Evolutionary conservation across 2,888 invertebrate genomes (phyloP), one percentile per base, ranked within the genome.

Genomic region (Cyclophora punctaria): DNA sequence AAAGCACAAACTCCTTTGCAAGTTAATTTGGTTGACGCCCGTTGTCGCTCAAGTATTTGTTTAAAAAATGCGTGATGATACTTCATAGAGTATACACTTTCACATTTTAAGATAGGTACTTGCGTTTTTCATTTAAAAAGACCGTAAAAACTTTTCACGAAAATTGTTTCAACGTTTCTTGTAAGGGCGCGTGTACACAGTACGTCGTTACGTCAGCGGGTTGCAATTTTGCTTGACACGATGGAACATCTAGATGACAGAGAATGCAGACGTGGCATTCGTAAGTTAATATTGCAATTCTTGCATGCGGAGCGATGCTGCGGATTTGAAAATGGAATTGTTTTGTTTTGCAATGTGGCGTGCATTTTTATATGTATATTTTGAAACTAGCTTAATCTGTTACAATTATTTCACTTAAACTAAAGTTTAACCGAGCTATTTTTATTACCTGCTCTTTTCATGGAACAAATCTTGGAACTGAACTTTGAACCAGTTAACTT

Each of bases 121-220:
- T 58, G 61, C 64, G 65, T 68, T 69, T 66, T 69, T 75, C 74
- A 71, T 79, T 79, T 77, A 73, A 75, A 78, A 75, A 66, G 61
- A 52, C 73, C 78, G 71, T 81, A 79, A 82, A 82, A 66, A 55
- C 61, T 59, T 64, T 66, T 37, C 33, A 34, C 48, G 46, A 44
- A 73, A 78, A 73, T 80, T 81, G 78, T 76, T 73, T 73, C 78
- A 75, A 68, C 67, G 67, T 66, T 67, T 67, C 68, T 70, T 73
- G 56, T 64, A 63, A 69, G 59, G 67, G 62, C 60, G 58, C 59
- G 58, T 59, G 53, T 55, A 67, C 56, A 64, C 66, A 64, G 64
- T 60, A 59, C 58, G 54, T 56, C 34, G 44, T 44, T 44, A 33
- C 34, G 44, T 33, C 44, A 44, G 44, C 33, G 33, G 34, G 44